phyloP scores from a whole-genome alignment of 2,888 invertebrate genomes.

The Lasioglossum leucozonium region DNA sequence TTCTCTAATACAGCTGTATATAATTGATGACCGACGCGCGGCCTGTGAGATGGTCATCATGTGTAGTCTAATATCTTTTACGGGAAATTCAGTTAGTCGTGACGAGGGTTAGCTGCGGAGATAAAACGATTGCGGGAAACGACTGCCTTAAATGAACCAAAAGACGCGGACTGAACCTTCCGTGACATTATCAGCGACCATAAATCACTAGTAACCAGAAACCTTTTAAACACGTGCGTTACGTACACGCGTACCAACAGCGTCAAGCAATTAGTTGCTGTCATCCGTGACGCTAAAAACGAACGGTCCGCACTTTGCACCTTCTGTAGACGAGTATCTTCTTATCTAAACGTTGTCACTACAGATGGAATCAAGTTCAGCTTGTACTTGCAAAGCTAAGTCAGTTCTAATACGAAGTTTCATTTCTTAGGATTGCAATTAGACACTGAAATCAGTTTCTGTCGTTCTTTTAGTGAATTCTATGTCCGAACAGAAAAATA shows the following conservation, averaged over 20 bases:
- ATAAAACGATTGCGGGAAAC: conserved; percentile 31
- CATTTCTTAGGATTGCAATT: background rate
- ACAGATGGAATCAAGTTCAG: background rate
- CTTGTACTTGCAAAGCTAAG: background rate
- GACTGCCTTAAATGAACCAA: conserved; percentile 13
- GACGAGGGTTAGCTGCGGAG: background rate
- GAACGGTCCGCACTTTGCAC: conserved; percentile 28
- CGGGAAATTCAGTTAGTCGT: background rate
- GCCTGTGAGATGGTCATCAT: background rate
- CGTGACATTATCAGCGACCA: conserved; percentile 38
- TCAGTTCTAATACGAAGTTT: background rate
- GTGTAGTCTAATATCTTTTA: conserved; percentile 1
- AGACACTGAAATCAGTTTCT: background rate
- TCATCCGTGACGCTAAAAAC: conserved; percentile 40
- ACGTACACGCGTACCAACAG: conserved; percentile 56
- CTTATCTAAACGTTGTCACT: conserved; percentile 21
- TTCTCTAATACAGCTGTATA: background rate
- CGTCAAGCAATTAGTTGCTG: conserved; percentile 62
- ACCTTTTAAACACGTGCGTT: conserved; percentile 58
- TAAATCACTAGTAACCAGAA: conserved; percentile 61
- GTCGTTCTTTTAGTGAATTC: background rate
- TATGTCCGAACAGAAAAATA: no score
- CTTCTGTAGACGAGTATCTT: background rate
- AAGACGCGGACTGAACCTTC: conserved; percentile 32
- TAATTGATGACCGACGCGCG: background rate